Base-by-base conservation (phyloP, 2,113 vertebrate species). In the Burhinus oedicnemus region DNA sequence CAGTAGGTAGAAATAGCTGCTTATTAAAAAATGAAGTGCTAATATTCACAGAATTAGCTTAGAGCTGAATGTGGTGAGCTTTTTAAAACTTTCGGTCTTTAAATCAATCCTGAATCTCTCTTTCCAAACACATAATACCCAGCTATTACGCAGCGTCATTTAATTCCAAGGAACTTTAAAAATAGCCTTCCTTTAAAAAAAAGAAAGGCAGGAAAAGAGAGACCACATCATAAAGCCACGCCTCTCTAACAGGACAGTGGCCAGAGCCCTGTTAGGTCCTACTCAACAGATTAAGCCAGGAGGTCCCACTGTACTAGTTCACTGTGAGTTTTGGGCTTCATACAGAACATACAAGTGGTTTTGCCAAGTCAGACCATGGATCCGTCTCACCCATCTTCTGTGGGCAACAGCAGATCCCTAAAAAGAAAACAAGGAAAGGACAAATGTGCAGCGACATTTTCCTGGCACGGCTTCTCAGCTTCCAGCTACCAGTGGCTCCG, bases 11-110 rank as follows among this genome's bases (percentile, higher is more conserved):
- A 95, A 95, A 92, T 94, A 92, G 86, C 91, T 91, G 91, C 89
- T 95, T 86, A 95, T 94, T 95, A 83, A 95, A 93, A 96, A 95
- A 95, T 95, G 76, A 91, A 95, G 89, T 93, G 91, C 75, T 93
- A 96, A 93, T 95, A 95, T 95, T 92, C 83, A 77, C 60, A 71
- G 81, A 94, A 92, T 92, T 94, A 96, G 74, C 83, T 95, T 83
- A 64, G 65, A 90, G 61, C 85, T 89, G 64, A 78, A 83, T 96
- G 95, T 87, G 89, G 91, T 92, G 52, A 96, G 83, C 77, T 96
- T 95, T 95, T 84, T 18, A 89, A 89, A 92, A 82, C 77, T 94
- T 92, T 92, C 1, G 3, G 91, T 87, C 91, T 87, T 95, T 96
- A 95, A 96, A 94, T 96, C 93, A 96, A 36, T 87, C 69, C 87